phyloP scores from a whole-genome alignment of 92 coral and sea anemone species.

The Epizoanthus rinbou region DNA sequence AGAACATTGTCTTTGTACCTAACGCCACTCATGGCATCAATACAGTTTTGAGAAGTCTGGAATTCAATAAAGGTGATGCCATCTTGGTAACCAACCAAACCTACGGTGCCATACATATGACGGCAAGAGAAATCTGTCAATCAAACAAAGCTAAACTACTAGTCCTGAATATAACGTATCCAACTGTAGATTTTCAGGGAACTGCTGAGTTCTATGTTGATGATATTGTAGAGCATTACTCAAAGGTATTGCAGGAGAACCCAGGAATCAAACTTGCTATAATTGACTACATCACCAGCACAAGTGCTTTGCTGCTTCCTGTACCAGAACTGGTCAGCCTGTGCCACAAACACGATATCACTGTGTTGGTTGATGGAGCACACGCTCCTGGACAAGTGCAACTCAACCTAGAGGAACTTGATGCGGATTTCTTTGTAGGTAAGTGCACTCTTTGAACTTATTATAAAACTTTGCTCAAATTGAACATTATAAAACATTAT shows the following conservation, averaged over 20 bases:
- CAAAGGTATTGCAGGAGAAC: conserved; percentile 75
- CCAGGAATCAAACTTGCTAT: conserved; percentile 68
- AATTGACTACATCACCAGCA: conserved; percentile 76
- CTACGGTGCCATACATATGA: conserved; percentile 74
- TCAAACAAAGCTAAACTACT: conserved; percentile 67
- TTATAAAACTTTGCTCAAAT: no score
- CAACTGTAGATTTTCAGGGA: conserved; percentile 73
- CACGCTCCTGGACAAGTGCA: conserved; percentile 87
- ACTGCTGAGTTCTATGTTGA: conserved; percentile 66
- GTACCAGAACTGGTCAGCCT: conserved; percentile 62
- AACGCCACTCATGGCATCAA: conserved; percentile 75
- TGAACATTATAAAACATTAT: no score
- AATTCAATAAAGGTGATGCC: conserved; percentile 67
- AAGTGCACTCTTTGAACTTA: conserved; percentile 16
- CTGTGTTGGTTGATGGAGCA: conserved; percentile 83
- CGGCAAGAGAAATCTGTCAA: conserved; percentile 74
- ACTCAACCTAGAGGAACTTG: conserved; percentile 73
- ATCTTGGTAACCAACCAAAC: conserved; percentile 77
- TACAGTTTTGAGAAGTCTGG: conserved; percentile 59
- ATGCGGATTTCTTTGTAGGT: conserved; percentile 88
- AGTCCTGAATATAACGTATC: conserved; percentile 78
- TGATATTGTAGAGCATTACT: conserved; percentile 79
- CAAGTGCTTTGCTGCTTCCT: conserved; percentile 76
- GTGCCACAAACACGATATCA: conserved; percentile 64
- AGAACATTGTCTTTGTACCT: conserved; percentile 70